phyloP scores from a whole-genome alignment of 2,113 vertebrate species.

The Equus quagga region DNA sequence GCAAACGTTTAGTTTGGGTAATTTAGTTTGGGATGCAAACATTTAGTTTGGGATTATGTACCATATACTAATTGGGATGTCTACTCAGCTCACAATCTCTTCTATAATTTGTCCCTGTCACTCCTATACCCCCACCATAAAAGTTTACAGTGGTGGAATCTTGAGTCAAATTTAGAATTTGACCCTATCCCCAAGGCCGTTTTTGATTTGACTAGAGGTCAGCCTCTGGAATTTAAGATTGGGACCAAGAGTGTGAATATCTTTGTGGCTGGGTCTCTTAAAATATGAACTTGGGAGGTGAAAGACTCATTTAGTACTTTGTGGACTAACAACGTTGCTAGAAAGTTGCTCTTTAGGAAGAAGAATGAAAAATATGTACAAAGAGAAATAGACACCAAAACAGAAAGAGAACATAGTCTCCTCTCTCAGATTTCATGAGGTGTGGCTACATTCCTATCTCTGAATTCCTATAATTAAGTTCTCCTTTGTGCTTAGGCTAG shows the following conservation, averaged over 20 bases:
- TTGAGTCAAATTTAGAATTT: not conserved
- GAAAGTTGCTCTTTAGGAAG: not conserved
- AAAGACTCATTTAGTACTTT: not conserved
- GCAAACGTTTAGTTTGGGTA: not conserved
- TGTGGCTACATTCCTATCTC: not conserved
- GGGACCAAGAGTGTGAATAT: not conserved
- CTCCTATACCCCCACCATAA: not conserved
- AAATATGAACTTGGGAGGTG: not conserved
- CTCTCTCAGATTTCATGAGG: not conserved
- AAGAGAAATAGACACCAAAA: not conserved
- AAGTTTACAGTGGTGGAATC: not conserved
- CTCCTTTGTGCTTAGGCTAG: not conserved
- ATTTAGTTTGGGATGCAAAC: not conserved
- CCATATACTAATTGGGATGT: not conserved
- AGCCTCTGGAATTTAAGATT: not conserved
- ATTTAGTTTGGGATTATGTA: not conserved
- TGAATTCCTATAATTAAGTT: not conserved
- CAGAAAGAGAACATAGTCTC: not conserved
- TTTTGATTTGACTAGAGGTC: not conserved
- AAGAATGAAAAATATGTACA: not conserved
- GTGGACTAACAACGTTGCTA: not conserved
- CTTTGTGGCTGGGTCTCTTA: not conserved
- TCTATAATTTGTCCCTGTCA: not conserved
- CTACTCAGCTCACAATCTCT: not conserved
- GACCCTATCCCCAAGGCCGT: not conserved